Base-by-base conservation (phyloP, 1,140 invertebrate species). In the Aphis craccivora region DNA sequence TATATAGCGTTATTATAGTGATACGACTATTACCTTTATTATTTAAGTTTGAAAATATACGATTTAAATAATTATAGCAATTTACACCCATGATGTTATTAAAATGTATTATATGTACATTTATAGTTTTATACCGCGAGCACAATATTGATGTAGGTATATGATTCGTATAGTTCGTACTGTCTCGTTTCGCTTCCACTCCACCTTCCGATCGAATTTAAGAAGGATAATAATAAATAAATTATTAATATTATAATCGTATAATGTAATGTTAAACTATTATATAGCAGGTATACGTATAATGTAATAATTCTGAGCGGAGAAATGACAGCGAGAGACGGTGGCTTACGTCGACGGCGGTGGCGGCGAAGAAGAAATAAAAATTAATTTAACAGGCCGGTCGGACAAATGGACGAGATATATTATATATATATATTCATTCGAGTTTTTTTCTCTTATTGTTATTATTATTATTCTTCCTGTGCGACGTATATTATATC, bases 311-410 rank as follows among this genome's bases (percentile, higher is more conserved):
- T 76, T n/a, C 14, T 76, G 60, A 60, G 14, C 11, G 30, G 45
- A 48, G 86, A 35, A 88, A 48, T 48, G 23, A 35, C 30, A 30
- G 30, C 40, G 84, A 87, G 84, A 87, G 84, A 45, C 81, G 37
- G 40, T 14, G 23, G 30, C 43, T 23, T n/a, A 30, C 81, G 18
- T 18, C 35, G 67, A 8, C 30, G 87, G 30, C 30, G 53, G 23
- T 30, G 37, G 23, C 37, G 40, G 20, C 35, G 89, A 43, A 67
- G 51, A 60, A 89, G 48, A 48, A 91, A 91, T 45, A 53, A 91
- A 91, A 91, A 91, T 91, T 43, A 91, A 91, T 91, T 91, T 60
- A 91, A 90, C 53, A 90, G 40, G 18, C 25, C 20, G 40, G 55
- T 60, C 60, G 90, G 55, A 91, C 90, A 67, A 67, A 91, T 67